Percentiles rank a stretch among this genome's conserved stretches.
phyloP scores from a whole-genome alignment of 2,888 invertebrate species.

The Mimumesa dahlbomi region DNA sequence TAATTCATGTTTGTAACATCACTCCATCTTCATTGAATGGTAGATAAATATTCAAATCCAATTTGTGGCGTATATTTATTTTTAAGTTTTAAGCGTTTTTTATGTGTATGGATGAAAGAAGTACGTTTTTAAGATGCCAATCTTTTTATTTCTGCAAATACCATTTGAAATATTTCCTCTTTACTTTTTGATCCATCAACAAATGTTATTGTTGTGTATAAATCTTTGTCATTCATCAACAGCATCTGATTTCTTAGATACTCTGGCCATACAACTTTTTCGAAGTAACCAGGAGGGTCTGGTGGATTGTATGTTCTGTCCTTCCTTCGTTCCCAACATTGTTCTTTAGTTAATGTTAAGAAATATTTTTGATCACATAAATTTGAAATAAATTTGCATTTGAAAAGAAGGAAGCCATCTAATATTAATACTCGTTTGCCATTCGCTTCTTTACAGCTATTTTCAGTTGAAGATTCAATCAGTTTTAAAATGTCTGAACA shows the following conservation, averaged over 20 bases:
- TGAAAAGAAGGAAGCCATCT: conserved; percentile 90
- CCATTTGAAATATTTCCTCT: conserved; percentile 61
- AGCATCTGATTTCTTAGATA: conserved; percentile 84
- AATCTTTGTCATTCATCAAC: conserved; percentile 69
- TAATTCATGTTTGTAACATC: conserved; percentile 20
- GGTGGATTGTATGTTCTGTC: conserved; percentile 90
- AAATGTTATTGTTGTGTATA: conserved; percentile 65
- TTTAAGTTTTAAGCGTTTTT: conserved; percentile 23
- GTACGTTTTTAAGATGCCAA: conserved; percentile 40
- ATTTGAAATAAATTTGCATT: conserved; percentile 85
- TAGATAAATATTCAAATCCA: conserved; percentile 18
- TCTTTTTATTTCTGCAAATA: conserved; percentile 64
- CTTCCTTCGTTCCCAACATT: conserved; percentile 85
- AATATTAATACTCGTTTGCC: conserved; percentile 83
- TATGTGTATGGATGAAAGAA: conserved; percentile 13
- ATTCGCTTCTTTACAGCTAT: conserved; percentile 44
- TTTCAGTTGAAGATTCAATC: conserved; percentile 66
- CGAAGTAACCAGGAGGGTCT: conserved; percentile 93
- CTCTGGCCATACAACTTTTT: conserved; percentile 94
- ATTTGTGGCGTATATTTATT: conserved; percentile 42
- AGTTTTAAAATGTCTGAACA: conserved; percentile 82
- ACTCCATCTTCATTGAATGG: conserved; percentile 1
- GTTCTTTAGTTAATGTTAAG: conserved; percentile 85
- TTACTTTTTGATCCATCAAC: conserved; percentile 68
- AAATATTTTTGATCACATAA: conserved; percentile 89